A percentile compares a stretch with the other conserved stretches of the same genome.
Evolutionary conservation across 2,797 vertebrate genomes (phyloP).

Genomic region (Manis crassicaudata): DNA sequence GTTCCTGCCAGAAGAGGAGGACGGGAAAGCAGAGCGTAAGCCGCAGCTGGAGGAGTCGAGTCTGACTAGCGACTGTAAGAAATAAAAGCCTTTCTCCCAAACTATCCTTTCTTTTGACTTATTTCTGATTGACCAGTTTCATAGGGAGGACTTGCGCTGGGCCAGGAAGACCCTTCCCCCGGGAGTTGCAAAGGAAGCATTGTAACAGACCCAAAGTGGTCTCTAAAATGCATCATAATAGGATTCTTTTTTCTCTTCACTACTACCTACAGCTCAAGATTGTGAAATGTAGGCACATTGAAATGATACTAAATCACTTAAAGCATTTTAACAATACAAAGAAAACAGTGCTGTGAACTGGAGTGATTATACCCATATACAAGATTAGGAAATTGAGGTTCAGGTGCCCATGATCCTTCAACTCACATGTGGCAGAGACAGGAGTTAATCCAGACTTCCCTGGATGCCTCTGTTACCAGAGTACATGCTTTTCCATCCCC

Average conservation of each 20-base stretch:
- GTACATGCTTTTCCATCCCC: neutral
- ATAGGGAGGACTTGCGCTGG: too few species aligned
- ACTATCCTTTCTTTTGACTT: too few species aligned
- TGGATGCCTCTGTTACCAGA: neutral
- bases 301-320: neutral
- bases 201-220: neutral
- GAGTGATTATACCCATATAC: neutral
- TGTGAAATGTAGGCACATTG: neutral
- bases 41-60: too few species aligned
- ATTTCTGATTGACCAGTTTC: too few species aligned
- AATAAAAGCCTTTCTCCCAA: too few species aligned
- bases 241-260: neutral
- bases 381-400: neutral
- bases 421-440: neutral
- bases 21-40: too few species aligned
- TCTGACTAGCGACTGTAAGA: too few species aligned
- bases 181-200: too few species aligned
- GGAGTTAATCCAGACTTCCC: neutral
- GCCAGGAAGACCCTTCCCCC: too few species aligned
- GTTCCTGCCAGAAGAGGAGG: too few species aligned
- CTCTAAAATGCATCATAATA: neutral
- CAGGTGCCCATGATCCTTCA: accelerated
- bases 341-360: neutral
- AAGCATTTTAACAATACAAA: neutral
- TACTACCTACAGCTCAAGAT: neutral